phyloP scores from a whole-genome alignment of 2,888 invertebrate species.

The Lepidocyrtinus sp. region DNA sequence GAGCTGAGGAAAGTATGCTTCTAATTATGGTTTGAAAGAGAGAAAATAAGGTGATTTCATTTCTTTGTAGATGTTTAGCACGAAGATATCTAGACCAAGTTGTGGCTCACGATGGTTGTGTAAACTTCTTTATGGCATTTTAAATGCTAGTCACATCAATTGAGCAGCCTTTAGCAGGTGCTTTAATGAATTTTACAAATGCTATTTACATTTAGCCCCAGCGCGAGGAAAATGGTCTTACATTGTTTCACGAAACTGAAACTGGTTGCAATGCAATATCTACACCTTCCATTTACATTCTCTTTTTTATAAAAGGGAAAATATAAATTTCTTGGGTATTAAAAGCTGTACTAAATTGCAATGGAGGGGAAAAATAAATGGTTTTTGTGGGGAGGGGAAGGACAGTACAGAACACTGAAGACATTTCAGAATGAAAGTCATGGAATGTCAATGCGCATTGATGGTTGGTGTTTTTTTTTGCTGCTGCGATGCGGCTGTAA shows the following conservation, averaged over 20 bases:
- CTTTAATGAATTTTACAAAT: not conserved
- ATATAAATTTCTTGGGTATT: not conserved
- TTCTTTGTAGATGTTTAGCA: not conserved
- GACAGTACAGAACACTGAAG: not conserved
- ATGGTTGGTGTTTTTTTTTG: conserved; percentile 6
- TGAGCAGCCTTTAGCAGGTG: conserved; percentile 41
- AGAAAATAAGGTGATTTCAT: not conserved
- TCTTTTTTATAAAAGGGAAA: not conserved
- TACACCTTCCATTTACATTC: not conserved
- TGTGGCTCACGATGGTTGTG: not conserved
- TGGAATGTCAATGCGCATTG: not conserved
- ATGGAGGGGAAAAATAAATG: conserved; percentile 20
- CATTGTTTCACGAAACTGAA: not conserved
- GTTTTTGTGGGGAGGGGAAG: not conserved
- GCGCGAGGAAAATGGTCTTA: not conserved
- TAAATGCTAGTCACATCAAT: conserved; percentile 31
- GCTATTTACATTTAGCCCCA: not conserved
- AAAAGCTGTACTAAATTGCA: conserved; percentile 27
- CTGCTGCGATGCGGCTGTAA: not conserved
- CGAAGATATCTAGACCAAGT: not conserved
- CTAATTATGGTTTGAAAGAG: not conserved
- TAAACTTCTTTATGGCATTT: conserved; percentile 23
- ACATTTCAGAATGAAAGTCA: not conserved
- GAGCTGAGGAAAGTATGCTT: not conserved
- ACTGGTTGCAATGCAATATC: not conserved